These are phyloP conservation scores for Melanostoma scalare DNA, from an alignment of 2,888 invertebrate genomes.

Conservation along the genomic window DNA sequence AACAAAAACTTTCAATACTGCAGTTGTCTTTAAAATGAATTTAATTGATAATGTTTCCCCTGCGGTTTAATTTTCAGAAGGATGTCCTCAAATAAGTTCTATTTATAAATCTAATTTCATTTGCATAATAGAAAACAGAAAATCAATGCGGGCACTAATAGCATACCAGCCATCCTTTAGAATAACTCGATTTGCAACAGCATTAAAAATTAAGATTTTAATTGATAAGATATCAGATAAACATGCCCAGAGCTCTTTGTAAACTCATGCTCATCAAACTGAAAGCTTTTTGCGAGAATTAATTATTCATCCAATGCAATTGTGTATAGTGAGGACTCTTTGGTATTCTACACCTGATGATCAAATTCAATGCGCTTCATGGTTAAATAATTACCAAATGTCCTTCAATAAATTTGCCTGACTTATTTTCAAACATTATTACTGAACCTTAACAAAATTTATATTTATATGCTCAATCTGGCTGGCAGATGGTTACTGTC, in stretches of 20 bases:
- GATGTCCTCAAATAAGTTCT: not conserved
- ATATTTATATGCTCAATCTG: too few species aligned
- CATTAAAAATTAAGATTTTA: slow-evolving; percentile 47
- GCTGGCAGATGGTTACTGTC: too few species aligned
- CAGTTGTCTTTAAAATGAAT: not conserved
- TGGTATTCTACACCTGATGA: not conserved
- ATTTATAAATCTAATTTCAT: not conserved
- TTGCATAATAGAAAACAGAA: not conserved
- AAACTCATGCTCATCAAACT: not conserved
- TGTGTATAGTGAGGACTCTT: not conserved
- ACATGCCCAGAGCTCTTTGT: slow-evolving; percentile 5
- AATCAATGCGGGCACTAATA: not conserved
- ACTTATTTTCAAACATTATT: not conserved
- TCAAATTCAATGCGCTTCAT: not conserved
- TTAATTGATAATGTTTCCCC: not conserved
- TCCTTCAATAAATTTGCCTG: not conserved
- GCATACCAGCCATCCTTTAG: not conserved
- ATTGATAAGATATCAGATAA: slow-evolving; percentile 46
- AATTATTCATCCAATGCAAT: slow-evolving; percentile 1
- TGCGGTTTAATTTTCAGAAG: too few species aligned
- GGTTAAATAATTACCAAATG: not conserved
- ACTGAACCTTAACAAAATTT: not conserved
- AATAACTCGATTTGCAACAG: slow-evolving; percentile 23
- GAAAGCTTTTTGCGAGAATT: not conserved
- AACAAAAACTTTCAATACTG: not conserved